A percentile compares a stretch with the other conserved stretches of the same genome.
Evolutionary conservation across 2,888 invertebrate genomes (phyloP).

Genomic region (Aphidoletes aphidimyza): DNA sequence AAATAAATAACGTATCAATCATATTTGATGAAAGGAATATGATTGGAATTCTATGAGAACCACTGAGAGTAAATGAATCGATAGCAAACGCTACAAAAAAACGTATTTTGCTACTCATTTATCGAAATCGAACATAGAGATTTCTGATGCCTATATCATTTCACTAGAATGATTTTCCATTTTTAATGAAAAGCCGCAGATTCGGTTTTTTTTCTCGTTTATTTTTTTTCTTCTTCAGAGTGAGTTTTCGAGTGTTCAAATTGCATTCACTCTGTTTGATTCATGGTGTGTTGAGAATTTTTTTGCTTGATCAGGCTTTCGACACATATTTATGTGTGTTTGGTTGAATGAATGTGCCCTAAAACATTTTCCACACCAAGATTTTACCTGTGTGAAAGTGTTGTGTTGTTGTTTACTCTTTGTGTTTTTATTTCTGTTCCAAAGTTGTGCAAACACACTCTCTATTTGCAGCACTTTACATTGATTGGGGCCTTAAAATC

Average conservation of each 20-base stretch:
- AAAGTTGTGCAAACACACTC: too few relatives aligned
- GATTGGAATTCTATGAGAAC: background rate
- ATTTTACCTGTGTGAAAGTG: background rate
- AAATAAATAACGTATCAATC: conserved; percentile 16
- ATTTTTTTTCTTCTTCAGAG: too few relatives aligned
- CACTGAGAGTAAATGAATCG: background rate
- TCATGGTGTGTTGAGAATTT: too few relatives aligned
- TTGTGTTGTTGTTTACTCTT: background rate
- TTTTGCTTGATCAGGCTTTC: background rate
- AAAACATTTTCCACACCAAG: background rate
- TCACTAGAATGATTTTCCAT: too few relatives aligned
- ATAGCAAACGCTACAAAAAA: background rate
- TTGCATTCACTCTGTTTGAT: too few relatives aligned
- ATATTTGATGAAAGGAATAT: conserved; percentile 31
- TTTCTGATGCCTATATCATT: too few relatives aligned
- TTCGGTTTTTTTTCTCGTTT: too few relatives aligned
- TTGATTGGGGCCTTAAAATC: background rate
- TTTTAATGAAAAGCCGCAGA: too few relatives aligned
- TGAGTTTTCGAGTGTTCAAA: too few relatives aligned
- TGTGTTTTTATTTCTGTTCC: background rate
- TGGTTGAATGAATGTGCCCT: background rate
- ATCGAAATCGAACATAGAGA: too few relatives aligned
- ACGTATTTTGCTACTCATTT: background rate
- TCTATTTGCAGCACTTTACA: background rate
- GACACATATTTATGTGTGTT: background rate